These are phyloP conservation scores for Rousettus leschenaultii DNA, from an alignment of 2,113 vertebrate genomes.

Conservation along the genomic window DNA sequence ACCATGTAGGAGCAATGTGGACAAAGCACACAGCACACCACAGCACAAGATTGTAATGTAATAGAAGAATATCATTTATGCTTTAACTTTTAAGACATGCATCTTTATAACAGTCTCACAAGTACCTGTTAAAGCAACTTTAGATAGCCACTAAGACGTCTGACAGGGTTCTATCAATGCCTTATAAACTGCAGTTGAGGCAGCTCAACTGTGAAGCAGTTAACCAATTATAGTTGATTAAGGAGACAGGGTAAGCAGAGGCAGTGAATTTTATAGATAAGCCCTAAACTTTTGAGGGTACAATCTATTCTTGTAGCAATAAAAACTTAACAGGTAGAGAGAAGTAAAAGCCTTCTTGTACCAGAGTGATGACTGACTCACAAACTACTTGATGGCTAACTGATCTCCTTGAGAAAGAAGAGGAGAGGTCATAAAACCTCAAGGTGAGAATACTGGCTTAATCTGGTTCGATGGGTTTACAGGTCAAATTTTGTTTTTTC, in stretches of 20 bases:
- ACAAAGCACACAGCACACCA: slow-evolving; percentile 12
- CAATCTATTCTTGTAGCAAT: neutral
- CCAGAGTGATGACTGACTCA: neutral
- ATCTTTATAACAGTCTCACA: neutral
- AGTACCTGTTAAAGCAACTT: neutral
- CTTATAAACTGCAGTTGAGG: neutral
- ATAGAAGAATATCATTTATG: neutral
- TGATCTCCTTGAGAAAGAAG: neutral
- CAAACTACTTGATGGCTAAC: neutral
- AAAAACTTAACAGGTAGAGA: neutral
- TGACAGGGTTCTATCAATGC: neutral
- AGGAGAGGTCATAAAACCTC: neutral
- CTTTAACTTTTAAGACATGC: slow-evolving; percentile 1
- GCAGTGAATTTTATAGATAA: neutral
- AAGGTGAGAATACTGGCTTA: neutral
- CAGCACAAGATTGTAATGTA: neutral
- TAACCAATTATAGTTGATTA: neutral
- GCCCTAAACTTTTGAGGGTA: neutral
- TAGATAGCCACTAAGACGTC: neutral
- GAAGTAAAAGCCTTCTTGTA: neutral
- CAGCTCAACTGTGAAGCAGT: neutral
- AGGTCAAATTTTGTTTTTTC: neutral
- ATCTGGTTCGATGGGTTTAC: neutral
- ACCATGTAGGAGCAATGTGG: neutral
- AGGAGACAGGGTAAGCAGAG: neutral